Evolutionary conservation across 2,797 vertebrate species (phyloP).

Genomic region (Buphagus erythrorhynchus): DNA sequence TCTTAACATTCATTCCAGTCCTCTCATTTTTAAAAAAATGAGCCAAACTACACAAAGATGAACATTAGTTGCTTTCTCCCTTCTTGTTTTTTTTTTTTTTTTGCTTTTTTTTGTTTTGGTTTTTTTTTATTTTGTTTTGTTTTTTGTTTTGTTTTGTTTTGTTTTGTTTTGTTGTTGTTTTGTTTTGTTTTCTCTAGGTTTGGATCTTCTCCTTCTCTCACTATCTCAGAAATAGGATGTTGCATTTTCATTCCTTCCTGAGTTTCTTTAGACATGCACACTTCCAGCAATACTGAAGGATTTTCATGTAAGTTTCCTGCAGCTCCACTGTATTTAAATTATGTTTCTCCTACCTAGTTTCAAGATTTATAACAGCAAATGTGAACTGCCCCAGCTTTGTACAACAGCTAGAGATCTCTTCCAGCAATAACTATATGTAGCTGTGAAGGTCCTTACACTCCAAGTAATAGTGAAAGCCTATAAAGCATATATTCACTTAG

Average conservation of each 20-base stretch:
- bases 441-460: slow-evolving; percentile 39
- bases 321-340: slow-evolving; percentile 8
- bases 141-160: neutral
- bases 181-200: neutral
- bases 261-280: neutral
- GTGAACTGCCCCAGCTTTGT: neutral
- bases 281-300: neutral
- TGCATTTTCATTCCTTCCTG: neutral
- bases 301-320: neutral
- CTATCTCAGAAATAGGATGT: neutral
- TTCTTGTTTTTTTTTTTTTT: neutral
- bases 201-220: neutral
- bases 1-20: neutral
- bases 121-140: too few species aligned
- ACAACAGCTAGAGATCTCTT: neutral
- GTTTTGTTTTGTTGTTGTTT: too few species aligned
- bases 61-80: neutral
- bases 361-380: slow-evolving; percentile 7
- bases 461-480: slow-evolving; percentile 25
- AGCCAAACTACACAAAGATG: neutral
- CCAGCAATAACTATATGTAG: slow-evolving; percentile 26
- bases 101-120: too few species aligned
- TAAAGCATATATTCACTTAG: slow-evolving; percentile 24
- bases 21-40: neutral
- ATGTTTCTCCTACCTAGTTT: slow-evolving; percentile 17